Conservation (phyloP, 2,888 invertebrate species). For the Hypsopygia costalis region DNA sequence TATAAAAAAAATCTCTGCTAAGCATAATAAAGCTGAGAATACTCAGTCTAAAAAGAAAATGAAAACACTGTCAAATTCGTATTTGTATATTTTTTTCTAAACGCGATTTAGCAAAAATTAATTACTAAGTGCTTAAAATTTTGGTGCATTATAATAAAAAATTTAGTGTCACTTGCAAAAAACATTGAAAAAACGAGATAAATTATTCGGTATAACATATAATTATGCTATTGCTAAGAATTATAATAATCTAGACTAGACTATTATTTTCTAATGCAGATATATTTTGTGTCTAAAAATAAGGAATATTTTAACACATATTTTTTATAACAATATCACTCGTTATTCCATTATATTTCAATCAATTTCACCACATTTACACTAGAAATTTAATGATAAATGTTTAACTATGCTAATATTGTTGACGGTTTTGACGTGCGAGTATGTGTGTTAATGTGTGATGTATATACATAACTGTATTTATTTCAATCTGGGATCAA, state of each 20-base stretch:
- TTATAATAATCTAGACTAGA: constrained; percentile 29
- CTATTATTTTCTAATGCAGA: constrained; percentile 48
- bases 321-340: constrained; percentile 48
- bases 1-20: constrained; percentile 3
- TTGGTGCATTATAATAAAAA: constrained; percentile 30
- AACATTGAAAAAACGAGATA: constrained; percentile 42
- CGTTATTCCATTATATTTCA: constrained; percentile 28
- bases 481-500: too few species aligned
- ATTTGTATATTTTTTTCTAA: constrained; percentile 12
- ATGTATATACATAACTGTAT: too few species aligned
- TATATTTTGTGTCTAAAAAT: constrained; percentile 65
- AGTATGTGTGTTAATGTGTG: constrained; percentile 20
- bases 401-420: constrained; percentile 45
- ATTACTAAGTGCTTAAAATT: constrained; percentile 32
- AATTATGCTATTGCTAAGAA: constrained; percentile 28
- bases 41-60: constrained; percentile 2
- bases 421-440: constrained; percentile 47
- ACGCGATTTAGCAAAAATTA: constrained; percentile 18
- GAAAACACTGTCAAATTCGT: background rate
- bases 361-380: constrained; percentile 32
- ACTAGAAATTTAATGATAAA: constrained; percentile 21
- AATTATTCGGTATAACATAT: constrained; percentile 27
- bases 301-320: constrained; percentile 46
- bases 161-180: constrained; percentile 32
- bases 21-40: constrained; percentile 8